phyloP scores from a whole-genome alignment of 2,113 vertebrate genomes.

The Tonatia bakeri region DNA sequence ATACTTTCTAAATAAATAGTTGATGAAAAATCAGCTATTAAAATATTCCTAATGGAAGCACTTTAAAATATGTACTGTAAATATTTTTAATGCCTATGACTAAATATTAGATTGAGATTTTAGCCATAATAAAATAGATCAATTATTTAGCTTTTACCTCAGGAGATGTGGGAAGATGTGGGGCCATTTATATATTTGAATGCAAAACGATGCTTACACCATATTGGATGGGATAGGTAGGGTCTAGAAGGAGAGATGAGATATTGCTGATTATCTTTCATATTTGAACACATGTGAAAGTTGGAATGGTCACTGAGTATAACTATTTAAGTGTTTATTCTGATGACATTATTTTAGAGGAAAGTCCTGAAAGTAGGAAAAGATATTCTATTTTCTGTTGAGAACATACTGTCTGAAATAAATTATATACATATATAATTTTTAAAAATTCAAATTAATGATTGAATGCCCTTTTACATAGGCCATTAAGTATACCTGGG shows the following conservation, averaged over 20 bases:
- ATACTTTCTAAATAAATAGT: not conserved
- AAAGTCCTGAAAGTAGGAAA: not conserved
- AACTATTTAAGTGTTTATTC: not conserved
- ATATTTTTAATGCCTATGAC: constrained; percentile 16
- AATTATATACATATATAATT: too few species aligned
- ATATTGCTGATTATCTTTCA: not conserved
- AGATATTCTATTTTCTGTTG: not conserved
- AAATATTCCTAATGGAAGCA: not conserved
- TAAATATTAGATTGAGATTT: not conserved
- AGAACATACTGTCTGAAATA: too few species aligned
- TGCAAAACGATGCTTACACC: too few species aligned
- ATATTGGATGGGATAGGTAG: not conserved
- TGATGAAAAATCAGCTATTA: not conserved
- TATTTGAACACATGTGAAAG: not conserved
- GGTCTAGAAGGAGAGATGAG: not conserved
- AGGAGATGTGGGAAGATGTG: not conserved
- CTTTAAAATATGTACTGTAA: not conserved
- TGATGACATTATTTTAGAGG: not conserved
- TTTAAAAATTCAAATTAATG: not conserved
- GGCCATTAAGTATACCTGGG: not conserved
- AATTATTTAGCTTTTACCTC: not conserved
- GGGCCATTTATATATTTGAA: not conserved
- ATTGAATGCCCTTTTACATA: not conserved
- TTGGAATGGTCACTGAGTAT: not conserved
- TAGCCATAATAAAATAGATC: not conserved